phyloP scores from a whole-genome alignment of 1,140 invertebrate species.

The Uloborus diversus region DNA sequence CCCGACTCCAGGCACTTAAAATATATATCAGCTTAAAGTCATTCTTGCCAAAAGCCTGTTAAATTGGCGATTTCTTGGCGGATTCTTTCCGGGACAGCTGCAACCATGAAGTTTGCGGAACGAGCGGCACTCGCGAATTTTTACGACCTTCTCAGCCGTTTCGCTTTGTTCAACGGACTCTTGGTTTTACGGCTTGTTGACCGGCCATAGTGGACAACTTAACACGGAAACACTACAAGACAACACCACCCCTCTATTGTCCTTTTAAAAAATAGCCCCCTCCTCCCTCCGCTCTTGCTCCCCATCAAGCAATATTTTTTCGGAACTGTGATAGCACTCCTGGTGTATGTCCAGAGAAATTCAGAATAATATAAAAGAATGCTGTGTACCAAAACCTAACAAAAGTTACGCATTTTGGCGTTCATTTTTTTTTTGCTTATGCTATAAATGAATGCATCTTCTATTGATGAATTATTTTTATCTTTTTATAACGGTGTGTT shows the following conservation, averaged over 20 bases:
- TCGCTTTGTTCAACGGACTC: constrained; percentile 34
- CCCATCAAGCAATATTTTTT: background rate
- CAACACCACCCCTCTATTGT: background rate
- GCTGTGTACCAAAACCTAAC: too few relatives aligned
- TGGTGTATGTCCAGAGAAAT: background rate
- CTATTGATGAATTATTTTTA: too few relatives aligned
- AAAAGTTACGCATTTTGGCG: too few relatives aligned
- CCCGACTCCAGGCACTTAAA: too few relatives aligned
- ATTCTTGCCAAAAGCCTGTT: too few relatives aligned
- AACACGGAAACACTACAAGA: constrained; percentile 19
- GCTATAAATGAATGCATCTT: too few relatives aligned
- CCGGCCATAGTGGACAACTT: constrained; percentile 53
- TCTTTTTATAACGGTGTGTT: too few relatives aligned
- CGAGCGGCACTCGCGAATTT: constrained; percentile 47
- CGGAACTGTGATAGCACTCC: background rate
- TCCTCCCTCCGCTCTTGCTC: background rate
- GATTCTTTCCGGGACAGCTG: background rate
- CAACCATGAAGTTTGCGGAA: constrained; percentile 8
- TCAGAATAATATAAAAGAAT: too few relatives aligned
- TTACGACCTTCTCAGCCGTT: constrained; percentile 53
- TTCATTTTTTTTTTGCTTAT: too few relatives aligned
- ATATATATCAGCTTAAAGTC: too few relatives aligned
- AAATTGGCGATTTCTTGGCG: too few relatives aligned
- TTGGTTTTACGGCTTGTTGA: constrained; percentile 54
- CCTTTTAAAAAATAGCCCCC: constrained; percentile 15